Conservation (phyloP, 1,140 invertebrate genomes). For the Aphis gossypii region DNA sequence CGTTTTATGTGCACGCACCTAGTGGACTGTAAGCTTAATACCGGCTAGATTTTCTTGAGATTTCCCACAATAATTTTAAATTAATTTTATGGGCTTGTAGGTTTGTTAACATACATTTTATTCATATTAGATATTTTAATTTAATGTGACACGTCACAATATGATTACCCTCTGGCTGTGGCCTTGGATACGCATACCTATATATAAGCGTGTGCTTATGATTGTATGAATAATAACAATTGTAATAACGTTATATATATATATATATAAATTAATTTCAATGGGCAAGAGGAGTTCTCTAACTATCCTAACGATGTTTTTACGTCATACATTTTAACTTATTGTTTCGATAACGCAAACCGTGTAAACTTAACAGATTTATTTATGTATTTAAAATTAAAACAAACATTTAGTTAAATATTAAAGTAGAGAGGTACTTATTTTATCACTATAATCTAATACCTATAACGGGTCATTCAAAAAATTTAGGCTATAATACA, state of each 20-base stretch:
- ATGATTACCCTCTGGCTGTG: not conserved
- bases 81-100: not conserved
- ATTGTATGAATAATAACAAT: not conserved
- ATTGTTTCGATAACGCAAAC: not conserved
- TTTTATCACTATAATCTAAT: not conserved
- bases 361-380: not conserved
- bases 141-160: not conserved
- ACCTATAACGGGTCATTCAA: not conserved
- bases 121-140: not conserved
- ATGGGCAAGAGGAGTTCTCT: not conserved
- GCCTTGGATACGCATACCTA: not conserved
- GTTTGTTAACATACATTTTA: not conserved
- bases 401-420: not conserved
- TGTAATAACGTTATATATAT: not conserved
- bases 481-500: not conserved
- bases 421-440: not conserved
- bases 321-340: not conserved
- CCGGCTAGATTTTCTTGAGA: not conserved
- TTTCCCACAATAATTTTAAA: not conserved
- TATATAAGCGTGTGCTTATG: not conserved
- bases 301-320: not conserved
- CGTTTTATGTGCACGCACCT: not conserved
- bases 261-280: not conserved
- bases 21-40: not conserved
- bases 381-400: not conserved